A percentile compares a stretch with the other conserved stretches of the same genome.
These are phyloP conservation scores for Pelobates cultripes DNA, from an alignment of 2,797 vertebrate species.

Conservation along the genomic window DNA sequence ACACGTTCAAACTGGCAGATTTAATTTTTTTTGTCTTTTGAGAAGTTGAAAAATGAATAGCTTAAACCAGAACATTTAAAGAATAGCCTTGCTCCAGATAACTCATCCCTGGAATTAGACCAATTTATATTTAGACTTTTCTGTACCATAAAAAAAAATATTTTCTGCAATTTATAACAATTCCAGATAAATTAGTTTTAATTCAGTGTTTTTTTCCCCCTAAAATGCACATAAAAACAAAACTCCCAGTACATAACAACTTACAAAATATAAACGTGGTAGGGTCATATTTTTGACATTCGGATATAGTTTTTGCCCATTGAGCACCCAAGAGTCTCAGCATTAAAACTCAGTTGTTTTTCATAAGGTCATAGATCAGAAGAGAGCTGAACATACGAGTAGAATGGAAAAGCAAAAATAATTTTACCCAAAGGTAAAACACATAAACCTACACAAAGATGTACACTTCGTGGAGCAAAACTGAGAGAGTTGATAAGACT, in stretches of 20 bases:
- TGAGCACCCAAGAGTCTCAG: conserved; percentile 40
- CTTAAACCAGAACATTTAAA: too few species aligned
- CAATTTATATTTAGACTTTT: too few species aligned
- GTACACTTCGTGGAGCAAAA: conserved; percentile 15
- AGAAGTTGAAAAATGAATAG: too few species aligned
- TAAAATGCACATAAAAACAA: background rate
- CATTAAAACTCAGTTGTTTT: conserved; percentile 52
- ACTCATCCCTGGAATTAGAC: too few species aligned
- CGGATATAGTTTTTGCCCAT: conserved; percentile 44
- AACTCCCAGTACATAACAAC: background rate
- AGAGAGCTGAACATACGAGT: conserved; percentile 32
- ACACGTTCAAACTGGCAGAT: too few species aligned
- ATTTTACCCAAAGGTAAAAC: conserved; percentile 54
- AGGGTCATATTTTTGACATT: conserved; percentile 46
- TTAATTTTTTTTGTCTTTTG: too few species aligned
- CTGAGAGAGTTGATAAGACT: conserved; percentile 49
- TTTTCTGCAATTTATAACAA: too few species aligned
- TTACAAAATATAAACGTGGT: conserved; percentile 43
- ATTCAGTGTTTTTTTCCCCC: background rate
- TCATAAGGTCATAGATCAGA: conserved; percentile 55
- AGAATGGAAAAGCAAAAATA: conserved; percentile 50
- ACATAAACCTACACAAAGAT: conserved; percentile 34
- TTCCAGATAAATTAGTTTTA: background rate
- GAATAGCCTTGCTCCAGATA: too few species aligned
- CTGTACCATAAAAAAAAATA: too few species aligned